Conservation (phyloP, 92 coral and sea anemone genomes). For the Nematostella vectensis region DNA sequence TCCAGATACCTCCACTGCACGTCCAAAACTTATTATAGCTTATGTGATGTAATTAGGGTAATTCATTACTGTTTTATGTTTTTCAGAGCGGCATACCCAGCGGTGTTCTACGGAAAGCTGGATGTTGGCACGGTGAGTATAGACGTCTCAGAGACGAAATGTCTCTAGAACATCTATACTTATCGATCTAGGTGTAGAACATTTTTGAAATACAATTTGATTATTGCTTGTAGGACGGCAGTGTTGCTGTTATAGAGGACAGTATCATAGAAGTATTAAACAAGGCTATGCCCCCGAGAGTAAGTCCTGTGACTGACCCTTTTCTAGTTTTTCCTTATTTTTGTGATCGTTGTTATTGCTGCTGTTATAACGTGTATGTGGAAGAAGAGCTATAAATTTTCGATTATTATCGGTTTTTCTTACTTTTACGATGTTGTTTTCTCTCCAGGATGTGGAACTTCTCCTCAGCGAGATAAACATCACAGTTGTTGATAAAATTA, state of each 20-base stretch:
- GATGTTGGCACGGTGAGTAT: constrained; percentile 60
- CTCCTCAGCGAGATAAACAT: constrained; percentile 71
- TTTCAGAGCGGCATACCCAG: constrained; percentile 66
- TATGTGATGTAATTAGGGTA: too few species aligned
- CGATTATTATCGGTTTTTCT: too few species aligned
- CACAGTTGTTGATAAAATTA: constrained; percentile 59
- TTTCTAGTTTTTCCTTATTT: too few species aligned
- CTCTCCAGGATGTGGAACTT: constrained; percentile 49
- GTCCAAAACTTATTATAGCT: too few species aligned
- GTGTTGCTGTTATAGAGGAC: constrained; percentile 69
- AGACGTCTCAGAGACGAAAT: background rate
- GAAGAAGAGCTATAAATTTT: too few species aligned
- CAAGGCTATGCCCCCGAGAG: constrained; percentile 55
- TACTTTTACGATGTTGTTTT: too few species aligned
- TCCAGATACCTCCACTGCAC: too few species aligned
- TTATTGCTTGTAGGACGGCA: constrained; percentile 44
- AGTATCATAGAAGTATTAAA: constrained; percentile 54
- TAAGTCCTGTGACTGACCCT: too few species aligned
- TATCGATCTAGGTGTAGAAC: too few species aligned
- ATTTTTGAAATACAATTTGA: background rate
- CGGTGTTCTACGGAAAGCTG: constrained; percentile 58
- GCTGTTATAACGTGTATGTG: too few species aligned
- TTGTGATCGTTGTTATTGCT: too few species aligned
- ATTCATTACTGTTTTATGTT: background rate
- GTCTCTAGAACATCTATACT: too few species aligned